Evolutionary conservation across 2,888 invertebrate species (phyloP), one percentile per base, ranked within the genome.

Genomic region (Acholoe squamosa): DNA sequence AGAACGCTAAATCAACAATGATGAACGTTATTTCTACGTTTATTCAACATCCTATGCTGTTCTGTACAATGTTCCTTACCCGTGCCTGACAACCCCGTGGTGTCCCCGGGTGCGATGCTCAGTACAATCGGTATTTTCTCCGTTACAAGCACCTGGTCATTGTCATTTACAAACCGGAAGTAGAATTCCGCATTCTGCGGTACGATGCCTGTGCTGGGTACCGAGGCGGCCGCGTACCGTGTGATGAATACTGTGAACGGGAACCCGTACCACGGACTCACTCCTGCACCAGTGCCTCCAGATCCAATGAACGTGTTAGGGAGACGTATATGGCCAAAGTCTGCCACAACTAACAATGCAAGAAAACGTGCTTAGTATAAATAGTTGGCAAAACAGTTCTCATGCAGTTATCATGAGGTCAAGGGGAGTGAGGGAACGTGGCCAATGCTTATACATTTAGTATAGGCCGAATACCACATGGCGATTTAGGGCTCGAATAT

Each of bases 111-210:
- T 5, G 16, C 7, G 33, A 80, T 31, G 34, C 10, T 80, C 80
- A 80, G 33, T 31, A 34, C 16, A 25, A 80, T 3, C 1, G 34
- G 80, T 0, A 19, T 33, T n/a, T 43, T 7, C 34, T 12, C 19
- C 16, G 80, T 80, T 22, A 0, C 12, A 34, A 43, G 34, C 33
- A 80, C 80, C 80, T 34, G 34, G 43, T 33, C 12, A 16, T 43
- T 34, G 22, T 80, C 34, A 3, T 43, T 80, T 1, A 80, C 80
- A 43, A 80, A 80, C n/a, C 80, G 33, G n/a, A 80, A 43, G 80
- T 34, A 80, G 80, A 80, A 80, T 14, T 3, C 25, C 34, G 22
- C 80, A 7, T 33, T 0, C n/a, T 80, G 80, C 33, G 80, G 33
- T 14, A 5, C 14, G 34, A 43, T 19, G 7, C 10, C 43, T 33